Conservation (phyloP, 2,797 vertebrate species). For the Macropodus opercularis region DNA sequence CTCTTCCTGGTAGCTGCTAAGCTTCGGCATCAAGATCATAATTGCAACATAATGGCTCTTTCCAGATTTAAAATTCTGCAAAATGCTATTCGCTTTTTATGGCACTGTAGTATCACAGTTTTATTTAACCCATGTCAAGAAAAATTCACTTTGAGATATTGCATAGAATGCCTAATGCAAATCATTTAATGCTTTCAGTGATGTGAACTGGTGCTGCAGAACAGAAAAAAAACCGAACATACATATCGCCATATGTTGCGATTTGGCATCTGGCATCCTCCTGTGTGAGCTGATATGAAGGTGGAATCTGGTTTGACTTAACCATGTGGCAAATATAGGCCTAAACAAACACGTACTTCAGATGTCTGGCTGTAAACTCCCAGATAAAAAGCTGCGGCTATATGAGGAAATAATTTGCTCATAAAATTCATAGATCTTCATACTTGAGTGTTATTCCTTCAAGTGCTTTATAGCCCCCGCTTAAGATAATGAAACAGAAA, state of each 20-base stretch:
- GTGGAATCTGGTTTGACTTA: constrained; percentile 72
- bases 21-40: constrained; percentile 9
- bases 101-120: background rate
- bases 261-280: constrained; percentile 68
- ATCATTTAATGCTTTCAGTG: constrained; percentile 23
- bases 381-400: constrained; percentile 48
- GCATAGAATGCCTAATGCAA: constrained; percentile 1
- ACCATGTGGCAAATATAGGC: constrained; percentile 65
- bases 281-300: constrained; percentile 56
- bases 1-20: constrained; percentile 10
- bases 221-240: constrained; percentile 36
- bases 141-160: constrained; percentile 5
- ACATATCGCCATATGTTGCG: constrained; percentile 53
- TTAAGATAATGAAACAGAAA: constrained; percentile 61
- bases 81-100: background rate
- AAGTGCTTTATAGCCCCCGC: constrained; percentile 45
- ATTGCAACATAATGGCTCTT: background rate
- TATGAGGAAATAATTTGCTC: constrained; percentile 67
- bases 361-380: constrained; percentile 62
- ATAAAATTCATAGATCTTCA: constrained; percentile 65
- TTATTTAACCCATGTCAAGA: background rate
- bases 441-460: constrained; percentile 44
- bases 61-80: background rate
- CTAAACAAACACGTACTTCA: constrained; percentile 69
- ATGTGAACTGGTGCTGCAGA: constrained; percentile 26